phyloP scores from a whole-genome alignment of 2,797 vertebrate genomes.

The Echeneis naucrates region DNA sequence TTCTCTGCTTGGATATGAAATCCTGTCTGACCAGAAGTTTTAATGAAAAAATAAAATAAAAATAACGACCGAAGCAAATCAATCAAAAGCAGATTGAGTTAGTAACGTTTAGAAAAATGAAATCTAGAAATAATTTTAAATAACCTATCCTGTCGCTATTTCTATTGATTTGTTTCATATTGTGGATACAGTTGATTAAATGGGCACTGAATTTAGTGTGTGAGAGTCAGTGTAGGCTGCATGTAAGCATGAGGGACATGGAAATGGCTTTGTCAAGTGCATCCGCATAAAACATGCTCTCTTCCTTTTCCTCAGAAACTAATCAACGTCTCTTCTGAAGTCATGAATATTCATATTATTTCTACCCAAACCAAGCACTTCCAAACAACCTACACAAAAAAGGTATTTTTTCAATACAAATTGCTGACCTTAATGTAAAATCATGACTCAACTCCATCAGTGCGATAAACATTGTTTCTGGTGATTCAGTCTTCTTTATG shows the following conservation, averaged over 20 bases:
- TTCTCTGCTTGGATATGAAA: no score
- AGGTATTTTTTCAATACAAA: slow-evolving; percentile 77
- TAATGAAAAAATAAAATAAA: no score
- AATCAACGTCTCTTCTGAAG: slow-evolving; percentile 89
- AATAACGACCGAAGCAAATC: no score
- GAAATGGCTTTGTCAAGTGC: slow-evolving; percentile 50
- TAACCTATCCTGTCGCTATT: background rate
- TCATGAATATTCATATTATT: slow-evolving; percentile 88
- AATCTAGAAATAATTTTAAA: slow-evolving; percentile 3
- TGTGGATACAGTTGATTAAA: slow-evolving; percentile 28
- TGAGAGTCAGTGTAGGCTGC: slow-evolving; percentile 31
- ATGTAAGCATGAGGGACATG: slow-evolving; percentile 40
- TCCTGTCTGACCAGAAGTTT: no score
- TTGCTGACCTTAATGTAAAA: slow-evolving; percentile 30
- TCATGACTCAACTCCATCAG: slow-evolving; percentile 9
- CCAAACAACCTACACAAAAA: slow-evolving; percentile 90
- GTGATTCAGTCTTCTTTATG: slow-evolving; percentile 18
- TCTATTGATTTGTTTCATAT: slow-evolving; percentile 9
- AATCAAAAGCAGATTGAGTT: background rate
- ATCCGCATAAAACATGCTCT: slow-evolving; percentile 33
- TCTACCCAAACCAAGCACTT: slow-evolving; percentile 92
- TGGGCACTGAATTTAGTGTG: slow-evolving; percentile 43
- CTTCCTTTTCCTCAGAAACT: slow-evolving; percentile 86
- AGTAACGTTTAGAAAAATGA: background rate
- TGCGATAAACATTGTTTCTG: slow-evolving; percentile 26